These are phyloP conservation scores for Pachydiplax longipennis DNA, from an alignment of 2,888 invertebrate genomes.

Conservation along the genomic window DNA sequence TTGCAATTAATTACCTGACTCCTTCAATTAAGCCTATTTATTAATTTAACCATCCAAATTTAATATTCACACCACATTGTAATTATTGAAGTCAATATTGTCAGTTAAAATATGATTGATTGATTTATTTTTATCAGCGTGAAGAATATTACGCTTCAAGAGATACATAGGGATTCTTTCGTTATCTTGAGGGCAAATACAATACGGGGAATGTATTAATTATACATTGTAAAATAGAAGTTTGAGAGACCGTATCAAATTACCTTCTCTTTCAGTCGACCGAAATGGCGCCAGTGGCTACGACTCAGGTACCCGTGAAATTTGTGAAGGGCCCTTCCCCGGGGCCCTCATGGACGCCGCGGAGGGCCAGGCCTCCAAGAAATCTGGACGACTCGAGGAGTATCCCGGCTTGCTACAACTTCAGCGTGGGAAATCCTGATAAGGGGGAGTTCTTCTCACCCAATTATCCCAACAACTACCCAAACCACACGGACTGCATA, in stretches of 20 bases:
- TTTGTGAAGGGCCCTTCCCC: background rate
- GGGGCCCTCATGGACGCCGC: background rate
- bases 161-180: no score
- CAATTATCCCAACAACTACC: slow-evolving; percentile 72
- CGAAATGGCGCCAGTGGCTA: background rate
- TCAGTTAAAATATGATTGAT: no score
- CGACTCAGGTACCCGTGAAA: background rate
- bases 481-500: slow-evolving; percentile 72
- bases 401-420: slow-evolving; percentile 63
- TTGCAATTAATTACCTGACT: no score
- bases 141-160: no score
- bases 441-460: slow-evolving; percentile 74
- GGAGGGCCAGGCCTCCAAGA: background rate
- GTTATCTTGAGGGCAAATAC: no score
- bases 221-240: no score
- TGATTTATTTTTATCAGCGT: no score
- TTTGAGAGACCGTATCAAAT: no score
- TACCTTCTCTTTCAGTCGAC: background rate
- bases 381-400: slow-evolving; percentile 36
- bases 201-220: no score
- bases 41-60: background rate
- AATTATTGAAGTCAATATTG: background rate
- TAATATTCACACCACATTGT: background rate
- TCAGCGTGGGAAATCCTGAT: slow-evolving; percentile 65
- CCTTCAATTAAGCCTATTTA: no score